phyloP scores from a whole-genome alignment of 2,888 invertebrate species.

The Apamea sordens region DNA sequence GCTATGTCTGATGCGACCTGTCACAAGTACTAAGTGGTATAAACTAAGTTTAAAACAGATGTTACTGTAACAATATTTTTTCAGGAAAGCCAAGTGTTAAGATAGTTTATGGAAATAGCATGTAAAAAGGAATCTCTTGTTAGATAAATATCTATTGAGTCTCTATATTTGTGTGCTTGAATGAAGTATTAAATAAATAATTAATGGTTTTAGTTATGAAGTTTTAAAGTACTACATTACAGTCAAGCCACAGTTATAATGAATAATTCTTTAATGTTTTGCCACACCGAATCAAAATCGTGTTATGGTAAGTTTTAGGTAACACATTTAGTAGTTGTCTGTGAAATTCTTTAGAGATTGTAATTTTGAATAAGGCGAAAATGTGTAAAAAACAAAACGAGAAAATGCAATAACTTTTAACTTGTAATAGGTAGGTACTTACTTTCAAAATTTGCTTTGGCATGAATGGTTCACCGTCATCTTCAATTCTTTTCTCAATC shows the following conservation, averaged over 20 bases:
- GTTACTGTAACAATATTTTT: too few relatives aligned
- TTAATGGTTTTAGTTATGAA: not conserved
- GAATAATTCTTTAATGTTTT: too few relatives aligned
- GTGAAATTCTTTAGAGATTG: not conserved
- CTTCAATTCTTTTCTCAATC: conserved; percentile 92
- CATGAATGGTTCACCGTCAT: conserved; percentile 90
- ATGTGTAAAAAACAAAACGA: not conserved
- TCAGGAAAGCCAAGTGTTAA: not conserved
- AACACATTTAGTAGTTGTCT: not conserved
- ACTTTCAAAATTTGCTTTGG: conserved; percentile 91
- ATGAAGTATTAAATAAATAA: not conserved
- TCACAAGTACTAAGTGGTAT: conserved; percentile 11
- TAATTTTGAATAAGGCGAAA: not conserved
- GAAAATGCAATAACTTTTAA: not conserved
- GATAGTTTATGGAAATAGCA: not conserved
- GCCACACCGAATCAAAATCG: not conserved
- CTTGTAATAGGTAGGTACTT: conserved; percentile 11
- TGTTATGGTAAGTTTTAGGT: not conserved
- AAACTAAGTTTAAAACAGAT: too few relatives aligned
- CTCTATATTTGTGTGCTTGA: not conserved
- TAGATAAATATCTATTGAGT: not conserved
- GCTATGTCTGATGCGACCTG: conserved; percentile 92
- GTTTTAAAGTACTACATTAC: not conserved
- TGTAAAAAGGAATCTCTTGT: not conserved
- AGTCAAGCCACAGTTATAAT: not conserved